Percentiles rank a stretch among this genome's conserved stretches.
These are phyloP conservation scores for Lithobius niger DNA, from an alignment of 1,140 invertebrate genomes.

Conservation along the genomic window DNA sequence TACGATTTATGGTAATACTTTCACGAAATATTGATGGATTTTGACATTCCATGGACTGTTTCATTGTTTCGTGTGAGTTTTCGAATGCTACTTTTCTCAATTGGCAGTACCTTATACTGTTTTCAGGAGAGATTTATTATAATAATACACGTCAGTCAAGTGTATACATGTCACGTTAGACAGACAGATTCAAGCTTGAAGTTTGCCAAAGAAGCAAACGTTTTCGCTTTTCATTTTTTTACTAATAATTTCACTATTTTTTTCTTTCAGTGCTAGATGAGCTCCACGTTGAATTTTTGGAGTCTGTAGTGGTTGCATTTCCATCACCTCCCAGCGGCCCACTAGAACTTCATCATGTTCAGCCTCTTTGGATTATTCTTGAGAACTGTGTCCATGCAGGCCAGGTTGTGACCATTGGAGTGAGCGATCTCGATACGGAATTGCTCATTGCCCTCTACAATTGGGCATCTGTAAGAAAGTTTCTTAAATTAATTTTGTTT, in stretches of 20 bases:
- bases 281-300: conserved; percentile 48
- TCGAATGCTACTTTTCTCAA: too few species aligned
- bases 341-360: conserved; percentile 42
- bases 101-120: too few species aligned
- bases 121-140: too few species aligned
- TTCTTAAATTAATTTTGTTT: conserved; percentile 1
- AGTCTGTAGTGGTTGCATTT: conserved; percentile 60
- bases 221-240: background rate
- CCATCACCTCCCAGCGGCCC: conserved; percentile 38
- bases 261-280: conserved; percentile 44
- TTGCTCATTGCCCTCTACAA: conserved; percentile 61
- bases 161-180: too few species aligned
- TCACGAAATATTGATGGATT: too few species aligned
- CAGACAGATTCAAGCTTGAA: too few species aligned
- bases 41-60: too few species aligned
- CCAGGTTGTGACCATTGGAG: conserved; percentile 58
- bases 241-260: conserved; percentile 8
- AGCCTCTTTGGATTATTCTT: conserved; percentile 54
- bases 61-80: too few species aligned
- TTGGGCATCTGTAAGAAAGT: conserved; percentile 46
- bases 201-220: too few species aligned
- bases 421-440: conserved; percentile 74
- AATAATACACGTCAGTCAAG: too few species aligned
- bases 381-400: conserved; percentile 51
- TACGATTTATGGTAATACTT: too few species aligned